phyloP scores from a whole-genome alignment of 2,113 vertebrate species.

The Merops nubicus region DNA sequence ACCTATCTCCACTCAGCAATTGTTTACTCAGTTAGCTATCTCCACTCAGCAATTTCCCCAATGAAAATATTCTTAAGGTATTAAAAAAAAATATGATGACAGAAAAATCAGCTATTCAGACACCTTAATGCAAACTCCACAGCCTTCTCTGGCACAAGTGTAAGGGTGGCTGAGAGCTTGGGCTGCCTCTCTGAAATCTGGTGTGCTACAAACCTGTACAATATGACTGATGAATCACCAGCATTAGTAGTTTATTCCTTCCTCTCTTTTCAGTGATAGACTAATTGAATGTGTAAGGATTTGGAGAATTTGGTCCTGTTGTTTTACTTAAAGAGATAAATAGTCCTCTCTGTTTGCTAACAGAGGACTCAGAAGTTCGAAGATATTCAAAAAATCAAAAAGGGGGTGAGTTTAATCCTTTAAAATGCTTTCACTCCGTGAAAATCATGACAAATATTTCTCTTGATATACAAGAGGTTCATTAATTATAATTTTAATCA shows the following conservation, averaged over 20 bases:
- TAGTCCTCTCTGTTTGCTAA: not conserved
- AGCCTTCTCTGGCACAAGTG: not conserved
- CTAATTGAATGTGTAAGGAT: not conserved
- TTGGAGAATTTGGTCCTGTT: not conserved
- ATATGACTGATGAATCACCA: not conserved
- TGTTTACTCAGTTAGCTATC: conserved; percentile 58
- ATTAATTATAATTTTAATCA: not conserved
- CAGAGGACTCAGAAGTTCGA: not conserved
- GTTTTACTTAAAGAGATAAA: not conserved
- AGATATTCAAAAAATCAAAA: not conserved
- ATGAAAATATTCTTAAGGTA: not conserved
- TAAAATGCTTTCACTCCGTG: not conserved
- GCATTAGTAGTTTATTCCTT: not conserved
- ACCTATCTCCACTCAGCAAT: conserved; percentile 44
- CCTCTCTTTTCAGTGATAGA: not conserved
- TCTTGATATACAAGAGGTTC: not conserved
- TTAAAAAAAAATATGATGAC: not conserved
- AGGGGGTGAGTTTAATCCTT: not conserved
- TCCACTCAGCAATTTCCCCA: conserved; percentile 55
- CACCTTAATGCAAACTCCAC: not conserved
- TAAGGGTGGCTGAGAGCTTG: not conserved
- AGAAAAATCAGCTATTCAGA: conserved; percentile 44
- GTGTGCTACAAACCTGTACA: not conserved
- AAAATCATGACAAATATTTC: not conserved
- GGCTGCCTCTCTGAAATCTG: not conserved